phyloP scores from a whole-genome alignment of 2,113 vertebrate genomes.

The Urocolius indicus region DNA sequence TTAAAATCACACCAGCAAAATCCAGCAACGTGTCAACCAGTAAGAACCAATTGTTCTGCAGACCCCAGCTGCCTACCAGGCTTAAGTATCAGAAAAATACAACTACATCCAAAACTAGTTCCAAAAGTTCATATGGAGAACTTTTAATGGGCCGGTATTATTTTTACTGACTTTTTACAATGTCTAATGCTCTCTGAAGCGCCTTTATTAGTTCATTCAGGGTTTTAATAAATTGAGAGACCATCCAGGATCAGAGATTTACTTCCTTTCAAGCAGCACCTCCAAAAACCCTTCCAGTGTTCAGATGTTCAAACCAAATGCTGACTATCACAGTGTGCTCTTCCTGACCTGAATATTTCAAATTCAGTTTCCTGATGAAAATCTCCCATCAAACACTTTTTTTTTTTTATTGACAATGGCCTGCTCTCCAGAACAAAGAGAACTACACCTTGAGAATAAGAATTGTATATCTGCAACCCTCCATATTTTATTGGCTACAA shows the following conservation, averaged over 20 bases:
- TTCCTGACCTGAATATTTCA: conserved; percentile 59
- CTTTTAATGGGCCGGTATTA: background rate
- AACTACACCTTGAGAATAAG: conserved; percentile 11
- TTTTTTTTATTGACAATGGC: conserved; percentile 44
- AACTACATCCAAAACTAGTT: background rate
- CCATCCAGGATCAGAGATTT: conserved; percentile 18
- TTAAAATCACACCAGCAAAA: conserved; percentile 43
- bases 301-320: conserved; percentile 41
- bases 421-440: conserved; percentile 37
- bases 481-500: conserved; percentile 31
- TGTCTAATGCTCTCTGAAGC: conserved; percentile 43
- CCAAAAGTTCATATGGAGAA: conserved; percentile 3
- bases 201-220: conserved; percentile 42
- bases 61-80: background rate
- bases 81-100: background rate
- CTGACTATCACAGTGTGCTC: conserved; percentile 42
- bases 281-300: conserved; percentile 18
- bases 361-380: conserved; percentile 44
- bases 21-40: background rate
- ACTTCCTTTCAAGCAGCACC: conserved; percentile 26
- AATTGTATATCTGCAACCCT: conserved; percentile 18
- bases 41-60: conserved; percentile 47
- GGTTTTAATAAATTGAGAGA: conserved; percentile 48
- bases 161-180: conserved; percentile 33
- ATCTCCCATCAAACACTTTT: conserved; percentile 38